Conservation (phyloP, 2,113 vertebrate species). For the Stegastes partitus region DNA sequence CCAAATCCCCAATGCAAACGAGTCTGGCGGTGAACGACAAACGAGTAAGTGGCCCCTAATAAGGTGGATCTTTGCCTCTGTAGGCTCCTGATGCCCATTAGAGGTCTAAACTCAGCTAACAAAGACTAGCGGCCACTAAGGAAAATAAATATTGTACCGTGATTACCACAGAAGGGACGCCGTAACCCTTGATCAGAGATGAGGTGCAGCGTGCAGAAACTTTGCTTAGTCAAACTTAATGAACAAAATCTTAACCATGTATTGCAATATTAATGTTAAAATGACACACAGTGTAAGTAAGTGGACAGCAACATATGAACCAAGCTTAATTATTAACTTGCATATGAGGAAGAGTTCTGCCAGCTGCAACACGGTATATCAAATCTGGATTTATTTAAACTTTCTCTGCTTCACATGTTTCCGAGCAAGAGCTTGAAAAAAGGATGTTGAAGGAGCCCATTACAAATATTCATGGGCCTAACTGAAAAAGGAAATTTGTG, state of each 20-base stretch:
- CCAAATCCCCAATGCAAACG: constrained; percentile 49
- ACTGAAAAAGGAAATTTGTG: constrained; percentile 65
- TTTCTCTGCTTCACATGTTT: constrained; percentile 56
- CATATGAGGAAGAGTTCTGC: constrained; percentile 36
- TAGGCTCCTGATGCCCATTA: constrained; percentile 58
- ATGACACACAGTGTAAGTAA: constrained; percentile 24
- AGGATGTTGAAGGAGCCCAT: constrained; percentile 67
- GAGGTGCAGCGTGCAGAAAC: constrained; percentile 17
- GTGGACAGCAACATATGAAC: constrained; percentile 1
- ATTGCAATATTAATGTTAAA: constrained; percentile 30
- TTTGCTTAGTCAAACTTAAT: constrained; percentile 37
- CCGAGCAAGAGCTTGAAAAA: constrained; percentile 53
- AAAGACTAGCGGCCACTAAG: constrained; percentile 24
- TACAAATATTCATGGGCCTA: constrained; percentile 71
- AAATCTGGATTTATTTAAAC: constrained; percentile 49
- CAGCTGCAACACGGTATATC: constrained; percentile 32
- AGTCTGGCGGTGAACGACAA: constrained; percentile 33
- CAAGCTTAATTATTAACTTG: constrained; percentile 10
- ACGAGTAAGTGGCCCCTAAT: constrained; percentile 59
- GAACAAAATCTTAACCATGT: constrained; percentile 25
- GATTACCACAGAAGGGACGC: constrained; percentile 20
- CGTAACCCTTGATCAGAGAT: constrained; percentile 3
- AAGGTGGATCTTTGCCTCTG: constrained; percentile 45
- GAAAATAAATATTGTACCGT: constrained; percentile 30
- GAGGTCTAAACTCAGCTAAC: constrained; percentile 29